A percentile compares a stretch with the other conserved stretches of the same genome.
Conservation (phyloP, 2,113 vertebrate genomes). For the Eolophus roseicapilla region DNA sequence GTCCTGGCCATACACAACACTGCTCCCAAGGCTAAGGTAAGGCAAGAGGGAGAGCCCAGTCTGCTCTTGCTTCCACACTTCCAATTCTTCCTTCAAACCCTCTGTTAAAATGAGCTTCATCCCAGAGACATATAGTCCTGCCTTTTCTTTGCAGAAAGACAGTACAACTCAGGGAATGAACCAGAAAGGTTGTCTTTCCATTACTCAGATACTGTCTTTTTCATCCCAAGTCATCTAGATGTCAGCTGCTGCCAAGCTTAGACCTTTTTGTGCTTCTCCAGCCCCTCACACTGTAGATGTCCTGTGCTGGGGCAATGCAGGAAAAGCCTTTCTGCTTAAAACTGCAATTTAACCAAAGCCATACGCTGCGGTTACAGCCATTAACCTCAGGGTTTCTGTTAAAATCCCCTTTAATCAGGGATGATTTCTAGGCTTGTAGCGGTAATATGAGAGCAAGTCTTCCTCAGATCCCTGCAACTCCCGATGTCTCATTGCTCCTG, state of each 20-base stretch:
- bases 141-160: not conserved
- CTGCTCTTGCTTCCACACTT: not conserved
- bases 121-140: not conserved
- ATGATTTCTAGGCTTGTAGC: not conserved
- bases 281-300: not conserved
- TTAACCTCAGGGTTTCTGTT: not conserved
- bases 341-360: not conserved
- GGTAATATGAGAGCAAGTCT: not conserved
- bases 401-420: not conserved
- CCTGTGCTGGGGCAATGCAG: not conserved
- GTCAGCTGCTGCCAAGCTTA: not conserved
- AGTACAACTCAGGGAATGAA: not conserved
- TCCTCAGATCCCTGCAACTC: not conserved
- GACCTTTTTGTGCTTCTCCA: not conserved
- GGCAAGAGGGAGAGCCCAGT: not conserved
- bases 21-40: not conserved
- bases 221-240: not conserved
- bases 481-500: not conserved
- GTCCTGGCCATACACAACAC: not conserved
- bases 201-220: not conserved
- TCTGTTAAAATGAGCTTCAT: not conserved
- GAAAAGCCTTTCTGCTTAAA: not conserved
- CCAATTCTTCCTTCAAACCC: not conserved
- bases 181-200: not conserved
- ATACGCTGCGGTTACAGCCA: not conserved